Evolutionary conservation across 2,888 invertebrate genomes (phyloP).

Genomic region (Drosophila atroscutellata): DNA sequence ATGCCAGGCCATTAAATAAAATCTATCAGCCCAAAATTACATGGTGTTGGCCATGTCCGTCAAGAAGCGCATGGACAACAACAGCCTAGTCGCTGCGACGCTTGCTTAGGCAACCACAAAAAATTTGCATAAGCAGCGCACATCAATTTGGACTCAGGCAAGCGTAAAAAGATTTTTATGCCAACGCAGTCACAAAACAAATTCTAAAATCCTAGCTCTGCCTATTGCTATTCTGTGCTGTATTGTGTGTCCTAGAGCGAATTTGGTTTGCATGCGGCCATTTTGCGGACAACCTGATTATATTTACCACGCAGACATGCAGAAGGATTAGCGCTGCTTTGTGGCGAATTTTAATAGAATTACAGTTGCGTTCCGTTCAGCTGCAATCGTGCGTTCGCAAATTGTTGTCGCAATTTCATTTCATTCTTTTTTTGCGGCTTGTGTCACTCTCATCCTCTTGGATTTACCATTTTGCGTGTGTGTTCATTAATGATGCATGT

Average conservation of each 20-base stretch:
- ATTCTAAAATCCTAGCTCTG: conserved; percentile 6
- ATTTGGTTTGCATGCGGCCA: conserved; percentile 52
- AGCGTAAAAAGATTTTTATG: conserved; percentile 77
- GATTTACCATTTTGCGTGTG: conserved; percentile 13
- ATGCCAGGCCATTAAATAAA: conserved; percentile 74
- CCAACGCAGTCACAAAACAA: conserved; percentile 65
- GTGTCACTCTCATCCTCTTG: conserved; percentile 10
- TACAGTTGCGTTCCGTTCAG: conserved; percentile 56
- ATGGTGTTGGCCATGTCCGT: conserved; percentile 39
- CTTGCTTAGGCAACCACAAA: conserved; percentile 62
- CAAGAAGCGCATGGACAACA: conserved; percentile 29
- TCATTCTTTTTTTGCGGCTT: background rate
- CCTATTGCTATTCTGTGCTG: background rate
- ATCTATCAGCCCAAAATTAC: conserved; percentile 71
- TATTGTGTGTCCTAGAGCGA: background rate
- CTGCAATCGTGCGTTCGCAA: conserved; percentile 22
- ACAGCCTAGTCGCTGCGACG: conserved; percentile 47
- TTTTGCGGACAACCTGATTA: conserved; percentile 59
- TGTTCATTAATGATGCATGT: conserved; percentile 62
- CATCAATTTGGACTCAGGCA: conserved; percentile 72
- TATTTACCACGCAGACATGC: conserved; percentile 56
- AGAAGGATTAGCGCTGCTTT: conserved; percentile 66
- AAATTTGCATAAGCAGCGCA: conserved; percentile 78
- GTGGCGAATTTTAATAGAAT: conserved; percentile 73
- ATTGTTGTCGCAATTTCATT: conserved; percentile 24